These are phyloP conservation scores for Lynx canadensis DNA, from an alignment of 2,113 vertebrate genomes.

Conservation along the genomic window DNA sequence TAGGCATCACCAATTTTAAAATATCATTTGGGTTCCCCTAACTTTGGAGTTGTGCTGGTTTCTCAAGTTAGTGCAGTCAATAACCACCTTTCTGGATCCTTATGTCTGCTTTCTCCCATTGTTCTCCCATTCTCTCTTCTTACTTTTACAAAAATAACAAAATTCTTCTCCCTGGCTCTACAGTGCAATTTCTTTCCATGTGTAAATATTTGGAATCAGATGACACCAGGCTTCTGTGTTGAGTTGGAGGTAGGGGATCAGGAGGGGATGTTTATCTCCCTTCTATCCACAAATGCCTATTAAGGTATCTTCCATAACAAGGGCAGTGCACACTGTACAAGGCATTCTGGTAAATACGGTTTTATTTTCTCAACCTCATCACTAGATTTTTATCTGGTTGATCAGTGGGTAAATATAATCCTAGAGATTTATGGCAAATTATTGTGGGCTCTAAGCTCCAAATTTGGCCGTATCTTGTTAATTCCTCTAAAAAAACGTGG, in stretches of 20 bases:
- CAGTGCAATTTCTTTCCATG: not conserved
- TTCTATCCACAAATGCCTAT: not conserved
- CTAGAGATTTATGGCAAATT: not conserved
- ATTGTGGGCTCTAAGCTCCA: not conserved
- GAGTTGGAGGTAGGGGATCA: not conserved
- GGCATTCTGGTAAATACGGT: not conserved
- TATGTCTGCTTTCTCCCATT: not conserved
- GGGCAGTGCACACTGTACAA: not conserved
- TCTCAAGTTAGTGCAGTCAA: not conserved
- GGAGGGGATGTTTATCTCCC: not conserved
- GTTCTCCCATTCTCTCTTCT: not conserved
- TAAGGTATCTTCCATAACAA: not conserved
- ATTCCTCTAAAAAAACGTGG: not conserved
- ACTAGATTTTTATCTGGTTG: not conserved
- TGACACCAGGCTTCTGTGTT: not conserved
- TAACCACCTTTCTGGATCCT: not conserved
- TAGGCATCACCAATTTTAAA: conserved; percentile 23
- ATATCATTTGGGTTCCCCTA: not conserved
- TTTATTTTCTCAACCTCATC: conserved; percentile 25
- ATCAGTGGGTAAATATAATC: not conserved
- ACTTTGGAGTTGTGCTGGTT: not conserved
- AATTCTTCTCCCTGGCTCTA: not conserved
- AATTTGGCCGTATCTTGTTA: not conserved
- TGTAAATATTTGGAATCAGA: not conserved
- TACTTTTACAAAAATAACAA: not conserved